These are phyloP conservation scores for Heterodera schachtii DNA, from an alignment of 1,140 invertebrate genomes.

Conservation along the genomic window DNA sequence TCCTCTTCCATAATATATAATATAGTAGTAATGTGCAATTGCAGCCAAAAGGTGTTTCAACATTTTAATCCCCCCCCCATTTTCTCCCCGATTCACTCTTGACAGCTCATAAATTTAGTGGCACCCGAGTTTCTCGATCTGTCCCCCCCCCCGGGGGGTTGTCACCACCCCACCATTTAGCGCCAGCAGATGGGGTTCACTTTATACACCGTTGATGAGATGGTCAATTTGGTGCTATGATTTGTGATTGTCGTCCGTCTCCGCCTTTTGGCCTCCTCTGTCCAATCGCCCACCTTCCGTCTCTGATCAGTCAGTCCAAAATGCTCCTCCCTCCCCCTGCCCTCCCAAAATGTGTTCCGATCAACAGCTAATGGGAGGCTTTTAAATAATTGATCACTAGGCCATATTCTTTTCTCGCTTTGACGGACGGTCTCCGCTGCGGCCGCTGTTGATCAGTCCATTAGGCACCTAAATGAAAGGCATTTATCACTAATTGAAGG, in stretches of 20 bases:
- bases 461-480: background rate
- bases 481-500: background rate
- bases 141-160: background rate
- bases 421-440: background rate
- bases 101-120: background rate
- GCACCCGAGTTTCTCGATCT: background rate
- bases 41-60: too few species aligned
- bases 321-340: too few species aligned
- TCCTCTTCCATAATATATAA: too few species aligned
- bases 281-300: background rate
- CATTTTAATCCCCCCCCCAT: background rate
- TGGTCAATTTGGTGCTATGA: too few species aligned
- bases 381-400: background rate
- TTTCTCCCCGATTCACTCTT: background rate
- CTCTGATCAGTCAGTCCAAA: background rate
- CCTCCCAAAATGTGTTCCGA: background rate
- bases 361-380: background rate
- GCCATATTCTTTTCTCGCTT: background rate
- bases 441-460: background rate
- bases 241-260: background rate
- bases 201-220: too few species aligned
- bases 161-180: background rate
- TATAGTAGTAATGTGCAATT: too few species aligned
- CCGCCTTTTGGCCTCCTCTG: too few species aligned
- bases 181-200: too few species aligned